Percentiles rank a stretch among this genome's conserved stretches.
These are phyloP conservation scores for Loxodonta africana DNA, from an alignment of 2,113 vertebrate species.

Conservation along the genomic window DNA sequence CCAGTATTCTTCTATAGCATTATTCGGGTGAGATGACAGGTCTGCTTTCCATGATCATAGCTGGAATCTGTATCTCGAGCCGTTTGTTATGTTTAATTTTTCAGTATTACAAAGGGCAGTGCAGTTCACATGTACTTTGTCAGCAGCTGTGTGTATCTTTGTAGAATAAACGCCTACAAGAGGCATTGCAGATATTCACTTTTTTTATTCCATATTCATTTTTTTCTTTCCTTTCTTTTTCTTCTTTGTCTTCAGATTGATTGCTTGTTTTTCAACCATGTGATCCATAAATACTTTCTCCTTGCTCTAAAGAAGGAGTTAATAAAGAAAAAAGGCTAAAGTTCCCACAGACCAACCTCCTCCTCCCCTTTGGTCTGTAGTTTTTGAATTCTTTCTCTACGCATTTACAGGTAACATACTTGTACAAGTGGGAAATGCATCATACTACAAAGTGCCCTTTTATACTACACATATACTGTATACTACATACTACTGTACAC, in stretches of 20 bases:
- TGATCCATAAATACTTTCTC: not conserved
- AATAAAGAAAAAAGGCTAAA: not conserved
- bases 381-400: not conserved
- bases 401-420: not conserved
- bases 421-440: not conserved
- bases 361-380: not conserved
- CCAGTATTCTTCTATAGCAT: not conserved
- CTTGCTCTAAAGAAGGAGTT: slow-evolving; percentile 46
- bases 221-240: not conserved
- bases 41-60: slow-evolving; percentile 22
- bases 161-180: not conserved
- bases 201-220: slow-evolving; percentile 27
- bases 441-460: too few relatives aligned
- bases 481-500: not conserved
- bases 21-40: not conserved
- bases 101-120: not conserved
- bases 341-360: not conserved
- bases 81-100: not conserved
- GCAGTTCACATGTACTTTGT: not conserved
- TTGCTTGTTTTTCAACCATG: slow-evolving; percentile 3
- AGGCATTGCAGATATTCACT: not conserved
- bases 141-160: not conserved
- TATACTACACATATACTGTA: not conserved
- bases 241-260: not conserved
- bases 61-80: not conserved